Conservation (phyloP, 2,113 vertebrate genomes). For the Lanius collurio region DNA sequence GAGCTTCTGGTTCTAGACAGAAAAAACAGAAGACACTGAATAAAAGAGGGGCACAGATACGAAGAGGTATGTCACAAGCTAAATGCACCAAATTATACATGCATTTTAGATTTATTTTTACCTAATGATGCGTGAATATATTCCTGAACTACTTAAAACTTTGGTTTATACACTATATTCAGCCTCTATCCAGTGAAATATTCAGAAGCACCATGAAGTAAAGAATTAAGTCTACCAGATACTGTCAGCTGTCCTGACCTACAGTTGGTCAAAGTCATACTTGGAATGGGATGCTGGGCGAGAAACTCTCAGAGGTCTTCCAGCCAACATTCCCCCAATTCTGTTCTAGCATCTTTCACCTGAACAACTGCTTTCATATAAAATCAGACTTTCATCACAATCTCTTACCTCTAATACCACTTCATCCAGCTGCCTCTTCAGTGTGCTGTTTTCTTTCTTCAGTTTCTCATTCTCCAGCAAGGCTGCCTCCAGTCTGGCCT, state of each 20-base stretch:
- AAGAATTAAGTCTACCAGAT: neutral
- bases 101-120: neutral
- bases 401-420: slow-evolving; percentile 83
- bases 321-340: neutral
- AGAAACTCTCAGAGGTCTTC: neutral
- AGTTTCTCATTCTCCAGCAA: slow-evolving; percentile 88
- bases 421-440: slow-evolving; percentile 90
- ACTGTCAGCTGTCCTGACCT: neutral
- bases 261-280: neutral
- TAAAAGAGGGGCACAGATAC: neutral
- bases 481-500: slow-evolving; percentile 84
- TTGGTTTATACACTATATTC: neutral
- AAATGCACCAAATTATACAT: neutral
- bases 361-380: neutral
- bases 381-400: neutral
- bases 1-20: slow-evolving; percentile 83
- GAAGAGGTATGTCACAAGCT: neutral
- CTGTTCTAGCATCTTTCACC: neutral
- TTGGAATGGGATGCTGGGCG: neutral
- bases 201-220: neutral
- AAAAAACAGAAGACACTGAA: neutral
- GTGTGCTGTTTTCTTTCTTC: slow-evolving; percentile 87
- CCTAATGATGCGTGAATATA: neutral
- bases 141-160: neutral
- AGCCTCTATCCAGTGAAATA: neutral